phyloP scores from a whole-genome alignment of 2,113 vertebrate genomes.

The Ciconia boyciana region DNA sequence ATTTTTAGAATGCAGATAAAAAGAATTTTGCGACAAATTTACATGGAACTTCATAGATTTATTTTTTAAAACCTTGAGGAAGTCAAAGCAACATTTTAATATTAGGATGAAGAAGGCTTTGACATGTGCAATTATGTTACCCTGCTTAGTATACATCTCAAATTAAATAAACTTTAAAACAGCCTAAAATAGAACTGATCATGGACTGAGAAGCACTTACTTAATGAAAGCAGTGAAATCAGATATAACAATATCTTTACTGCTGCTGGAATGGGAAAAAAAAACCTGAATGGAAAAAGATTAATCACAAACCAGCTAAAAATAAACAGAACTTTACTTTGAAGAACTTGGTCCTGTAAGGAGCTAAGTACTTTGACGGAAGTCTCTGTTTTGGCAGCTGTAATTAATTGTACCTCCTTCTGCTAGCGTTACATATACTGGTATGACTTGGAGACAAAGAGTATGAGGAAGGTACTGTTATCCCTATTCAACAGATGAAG shows the following conservation, averaged over 20 bases:
- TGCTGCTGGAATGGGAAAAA: neutral
- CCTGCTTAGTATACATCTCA: neutral
- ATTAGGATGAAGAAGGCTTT: neutral
- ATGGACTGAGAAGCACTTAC: neutral
- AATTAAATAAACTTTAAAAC: neutral
- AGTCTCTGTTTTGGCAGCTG: neutral
- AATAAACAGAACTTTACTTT: neutral
- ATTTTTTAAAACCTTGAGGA: neutral
- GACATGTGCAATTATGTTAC: neutral
- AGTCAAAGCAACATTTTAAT: neutral
- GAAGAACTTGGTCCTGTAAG: neutral
- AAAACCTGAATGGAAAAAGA: neutral
- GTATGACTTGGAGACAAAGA: neutral
- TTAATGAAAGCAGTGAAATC: slow-evolving; percentile 5
- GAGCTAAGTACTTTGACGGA: neutral
- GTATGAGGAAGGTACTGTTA: neutral
- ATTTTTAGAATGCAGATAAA: neutral
- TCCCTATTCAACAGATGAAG: neutral
- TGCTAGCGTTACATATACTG: neutral
- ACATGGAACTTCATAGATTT: neutral
- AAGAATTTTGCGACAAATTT: neutral
- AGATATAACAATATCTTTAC: neutral
- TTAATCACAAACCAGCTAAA: neutral
- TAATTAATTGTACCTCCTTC: neutral
- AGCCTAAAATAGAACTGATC: neutral